phyloP scores from a whole-genome alignment of 2,888 invertebrate genomes.

The Alitta virens region DNA sequence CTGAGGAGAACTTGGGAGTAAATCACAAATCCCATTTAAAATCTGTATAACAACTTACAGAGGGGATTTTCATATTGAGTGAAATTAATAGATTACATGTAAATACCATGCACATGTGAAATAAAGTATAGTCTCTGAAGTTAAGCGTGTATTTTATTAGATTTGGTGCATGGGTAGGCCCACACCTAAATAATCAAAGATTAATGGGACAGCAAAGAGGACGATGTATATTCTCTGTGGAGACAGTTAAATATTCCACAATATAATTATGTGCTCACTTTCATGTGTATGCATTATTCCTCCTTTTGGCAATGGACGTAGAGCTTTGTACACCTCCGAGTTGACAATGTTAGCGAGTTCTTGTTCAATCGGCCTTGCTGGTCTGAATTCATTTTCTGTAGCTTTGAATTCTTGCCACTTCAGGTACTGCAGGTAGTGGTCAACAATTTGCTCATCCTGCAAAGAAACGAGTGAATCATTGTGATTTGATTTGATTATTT shows the following conservation, averaged over 20 bases:
- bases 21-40: too few species aligned
- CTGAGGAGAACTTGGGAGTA: too few species aligned
- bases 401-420: slow-evolving; percentile 29
- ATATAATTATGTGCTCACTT: slow-evolving; percentile 24
- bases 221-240: too few species aligned
- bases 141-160: too few species aligned
- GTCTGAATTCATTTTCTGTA: slow-evolving; percentile 26
- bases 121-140: too few species aligned
- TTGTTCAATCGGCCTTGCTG: slow-evolving; percentile 26
- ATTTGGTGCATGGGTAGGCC: too few species aligned
- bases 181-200: too few species aligned
- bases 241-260: background rate
- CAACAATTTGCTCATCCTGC: slow-evolving; percentile 27
- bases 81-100: too few species aligned
- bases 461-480: background rate
- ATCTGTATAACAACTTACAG: too few species aligned
- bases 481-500: background rate
- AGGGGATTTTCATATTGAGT: too few species aligned
- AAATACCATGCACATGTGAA: too few species aligned
- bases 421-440: slow-evolving; percentile 27
- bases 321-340: slow-evolving; percentile 26
- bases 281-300: slow-evolving; percentile 33
- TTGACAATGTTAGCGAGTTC: slow-evolving; percentile 20
- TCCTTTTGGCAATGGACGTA: slow-evolving; percentile 30
- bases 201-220: too few species aligned